Percentiles rank a stretch among this genome's conserved stretches.
Conservation (phyloP, 2,113 vertebrate species). For the Scomber scombrus region DNA sequence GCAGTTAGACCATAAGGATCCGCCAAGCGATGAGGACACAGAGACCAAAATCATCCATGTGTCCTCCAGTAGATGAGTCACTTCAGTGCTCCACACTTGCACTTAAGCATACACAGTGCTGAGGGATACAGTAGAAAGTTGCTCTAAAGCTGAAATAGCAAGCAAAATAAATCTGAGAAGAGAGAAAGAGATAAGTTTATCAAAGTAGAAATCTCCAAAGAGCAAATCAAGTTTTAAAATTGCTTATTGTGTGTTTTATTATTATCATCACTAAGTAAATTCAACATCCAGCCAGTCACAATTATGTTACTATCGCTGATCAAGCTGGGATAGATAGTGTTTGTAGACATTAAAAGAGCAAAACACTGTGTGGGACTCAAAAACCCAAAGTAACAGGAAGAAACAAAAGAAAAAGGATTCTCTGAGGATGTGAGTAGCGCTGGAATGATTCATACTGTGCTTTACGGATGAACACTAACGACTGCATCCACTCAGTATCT, state of each 20-base stretch:
- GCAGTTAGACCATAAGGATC: conserved; percentile 11
- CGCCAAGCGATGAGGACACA: conserved; percentile 20
- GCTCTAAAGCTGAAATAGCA: conserved; percentile 7
- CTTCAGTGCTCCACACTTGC: not conserved
- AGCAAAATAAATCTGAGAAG: not conserved
- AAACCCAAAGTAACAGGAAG: not conserved
- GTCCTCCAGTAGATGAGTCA: conserved; percentile 35
- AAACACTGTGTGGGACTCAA: not conserved
- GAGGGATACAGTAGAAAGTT: not conserved
- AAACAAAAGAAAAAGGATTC: not conserved
- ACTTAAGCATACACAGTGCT: not conserved
- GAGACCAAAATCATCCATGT: conserved; percentile 24
- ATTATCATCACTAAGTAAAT: not conserved
- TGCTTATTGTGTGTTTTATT: not conserved
- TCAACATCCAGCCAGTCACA: not conserved
- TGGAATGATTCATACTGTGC: conserved; percentile 21
- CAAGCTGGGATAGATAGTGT: not conserved
- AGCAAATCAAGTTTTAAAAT: not conserved
- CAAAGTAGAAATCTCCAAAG: too few relatives aligned
- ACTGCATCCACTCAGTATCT: conserved; percentile 15
- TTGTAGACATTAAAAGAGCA: not conserved
- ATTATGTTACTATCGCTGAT: not conserved
- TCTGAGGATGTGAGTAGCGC: conserved; percentile 1
- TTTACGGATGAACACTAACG: conserved; percentile 14
- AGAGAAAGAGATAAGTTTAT: too few relatives aligned